Evolutionary conservation across 1,140 invertebrate species (phyloP), one percentile per base, ranked within the genome.

Genomic region (Archivesica marissinica): DNA sequence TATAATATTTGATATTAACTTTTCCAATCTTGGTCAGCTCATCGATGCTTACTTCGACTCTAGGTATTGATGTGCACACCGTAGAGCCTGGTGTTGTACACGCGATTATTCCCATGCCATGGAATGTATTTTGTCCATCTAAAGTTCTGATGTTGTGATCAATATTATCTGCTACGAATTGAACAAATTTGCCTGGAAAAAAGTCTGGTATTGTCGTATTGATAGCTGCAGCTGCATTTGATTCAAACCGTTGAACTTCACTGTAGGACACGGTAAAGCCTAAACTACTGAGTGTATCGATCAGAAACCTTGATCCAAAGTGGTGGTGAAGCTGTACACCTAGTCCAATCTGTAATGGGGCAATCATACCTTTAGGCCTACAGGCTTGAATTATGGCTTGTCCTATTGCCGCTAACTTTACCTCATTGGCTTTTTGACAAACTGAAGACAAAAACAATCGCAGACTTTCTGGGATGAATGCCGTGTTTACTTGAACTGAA

Each of bases 291-390:
- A 91, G 56, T 13, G 79, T 68, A 33, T 91, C 85, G 39, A 89
- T 64, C 23, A 89, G 79, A 41, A 85, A 87, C 41, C 61, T 74
- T 2, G 82, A 90, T 39, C 38, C 86, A 88, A 87, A 88, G 15
- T 79, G 86, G 30, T 87, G 84, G 66, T 91, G 88, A 41, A 90
- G 41, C 35, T 91, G 85, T 1, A 91, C 80, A 35, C 72, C 86
- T 44, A 88, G 41, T 17, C 89, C 84, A 89, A 35, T 3, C 20
- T 90, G 90, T 28, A 91, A 35, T 23, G 85, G 89, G 47, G 86
- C 52, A 0, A 90, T 9, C 13, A 91, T 25, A 4, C 35, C 50
- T 61, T 81, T 85, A 56, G 89, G 89, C 39, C 79, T 28, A 17
- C 54, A 28, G 23, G 81, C 68, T 72, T 89, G 81, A 0, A 89